Conservation (phyloP, 2,797 vertebrate genomes). For the Cygnus olor region DNA sequence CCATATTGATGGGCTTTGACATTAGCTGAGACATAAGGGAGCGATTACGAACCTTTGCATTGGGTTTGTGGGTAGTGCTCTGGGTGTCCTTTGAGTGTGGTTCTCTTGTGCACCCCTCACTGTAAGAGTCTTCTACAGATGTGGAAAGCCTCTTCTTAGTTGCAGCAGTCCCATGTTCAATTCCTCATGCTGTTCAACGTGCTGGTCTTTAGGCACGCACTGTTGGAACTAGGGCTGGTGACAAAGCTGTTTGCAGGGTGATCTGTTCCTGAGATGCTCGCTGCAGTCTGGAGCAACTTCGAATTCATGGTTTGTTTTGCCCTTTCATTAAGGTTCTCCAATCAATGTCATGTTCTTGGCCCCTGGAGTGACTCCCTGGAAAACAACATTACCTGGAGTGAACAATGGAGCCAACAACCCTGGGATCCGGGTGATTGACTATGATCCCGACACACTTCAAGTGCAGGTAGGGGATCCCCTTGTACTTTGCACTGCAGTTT, state of each 20-base stretch:
- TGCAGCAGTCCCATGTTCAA: not conserved
- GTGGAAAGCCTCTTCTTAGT: not conserved
- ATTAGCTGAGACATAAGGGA: not conserved
- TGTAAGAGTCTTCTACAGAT: not conserved
- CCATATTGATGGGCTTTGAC: not conserved
- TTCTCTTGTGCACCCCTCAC: not conserved
- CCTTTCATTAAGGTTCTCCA: slow-evolving; percentile 81
- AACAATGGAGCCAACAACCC: slow-evolving; percentile 94
- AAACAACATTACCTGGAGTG: slow-evolving; percentile 93
- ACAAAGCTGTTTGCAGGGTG: not conserved
- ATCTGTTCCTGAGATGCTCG: rapidly evolving
- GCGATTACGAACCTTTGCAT: not conserved
- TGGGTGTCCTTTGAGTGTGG: not conserved
- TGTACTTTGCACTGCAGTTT: not conserved
- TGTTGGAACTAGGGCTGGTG: not conserved
- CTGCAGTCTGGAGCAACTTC: not conserved
- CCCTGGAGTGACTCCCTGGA: slow-evolving; percentile 94
- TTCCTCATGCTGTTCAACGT: rapidly evolving
- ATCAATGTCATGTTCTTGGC: slow-evolving; percentile 89
- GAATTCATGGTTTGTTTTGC: not conserved
- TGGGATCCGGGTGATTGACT: slow-evolving; percentile 89
- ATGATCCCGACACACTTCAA: slow-evolving; percentile 85
- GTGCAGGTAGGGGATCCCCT: slow-evolving; percentile 81
- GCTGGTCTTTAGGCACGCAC: rapidly evolving
- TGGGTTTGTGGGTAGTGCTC: not conserved